Evolutionary conservation across 1,140 invertebrate species (phyloP).

Genomic region (Drosophila burlai): DNA sequence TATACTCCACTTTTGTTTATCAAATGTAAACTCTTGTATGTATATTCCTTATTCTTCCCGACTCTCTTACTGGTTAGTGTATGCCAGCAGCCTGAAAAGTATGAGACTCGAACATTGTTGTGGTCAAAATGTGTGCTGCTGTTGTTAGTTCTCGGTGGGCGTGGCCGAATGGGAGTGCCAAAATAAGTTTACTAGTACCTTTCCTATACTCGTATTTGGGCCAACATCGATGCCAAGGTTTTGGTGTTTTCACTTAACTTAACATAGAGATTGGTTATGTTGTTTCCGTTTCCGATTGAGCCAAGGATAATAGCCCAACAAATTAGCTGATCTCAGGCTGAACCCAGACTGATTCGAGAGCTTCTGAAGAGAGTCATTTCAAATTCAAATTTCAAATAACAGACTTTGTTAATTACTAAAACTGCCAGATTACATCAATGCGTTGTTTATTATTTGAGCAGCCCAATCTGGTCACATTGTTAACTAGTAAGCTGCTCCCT

Average conservation of each 20-base stretch:
- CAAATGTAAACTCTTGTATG: background rate
- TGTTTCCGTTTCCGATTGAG: background rate
- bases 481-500: fast-evolving
- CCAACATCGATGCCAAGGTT: conserved; percentile 17
- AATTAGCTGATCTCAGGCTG: background rate
- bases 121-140: conserved; percentile 44
- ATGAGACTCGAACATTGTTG: conserved; percentile 48
- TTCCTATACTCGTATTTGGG: conserved; percentile 30
- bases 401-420: background rate
- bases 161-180: conserved; percentile 20
- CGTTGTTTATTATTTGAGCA: fast-evolving
- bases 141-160: conserved; percentile 7
- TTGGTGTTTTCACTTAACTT: conserved; percentile 6
- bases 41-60: background rate
- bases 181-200: conserved; percentile 34
- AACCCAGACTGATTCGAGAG: background rate
- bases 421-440: background rate
- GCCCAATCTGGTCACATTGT: background rate
- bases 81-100: conserved; percentile 25
- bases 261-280: conserved; percentile 16
- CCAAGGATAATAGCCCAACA: background rate
- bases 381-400: background rate
- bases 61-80: conserved; percentile 2
- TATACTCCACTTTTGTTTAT: background rate
- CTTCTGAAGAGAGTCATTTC: background rate